Percentiles rank a stretch among this genome's conserved stretches.
These are phyloP conservation scores for Zaprionus nigranus DNA, from an alignment of 1,140 invertebrate species.

Conservation along the genomic window DNA sequence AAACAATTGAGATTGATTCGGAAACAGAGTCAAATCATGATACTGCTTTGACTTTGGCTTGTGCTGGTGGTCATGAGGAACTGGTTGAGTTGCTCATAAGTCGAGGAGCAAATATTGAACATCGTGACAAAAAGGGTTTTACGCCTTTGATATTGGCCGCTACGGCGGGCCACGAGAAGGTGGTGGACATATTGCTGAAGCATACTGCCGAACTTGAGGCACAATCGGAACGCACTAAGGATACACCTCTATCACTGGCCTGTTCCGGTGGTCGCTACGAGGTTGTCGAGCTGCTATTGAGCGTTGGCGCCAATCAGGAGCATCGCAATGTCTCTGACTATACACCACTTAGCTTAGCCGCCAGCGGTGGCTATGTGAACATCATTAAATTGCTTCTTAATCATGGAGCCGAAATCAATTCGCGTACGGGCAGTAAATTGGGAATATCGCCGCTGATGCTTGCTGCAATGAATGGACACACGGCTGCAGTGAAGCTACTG, in stretches of 20 bases:
- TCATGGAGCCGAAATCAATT: slow-evolving; percentile 99
- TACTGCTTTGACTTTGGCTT: slow-evolving; percentile 98
- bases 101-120: slow-evolving; percentile 97
- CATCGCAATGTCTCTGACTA: slow-evolving; percentile 99
- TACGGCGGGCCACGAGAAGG: slow-evolving; percentile 98
- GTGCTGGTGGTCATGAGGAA: slow-evolving; percentile 98
- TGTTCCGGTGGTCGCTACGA: slow-evolving; percentile 99
- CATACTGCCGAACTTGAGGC: slow-evolving; percentile 98
- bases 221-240: slow-evolving; percentile 99
- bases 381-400: slow-evolving; percentile 97
- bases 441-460: slow-evolving; percentile 99
- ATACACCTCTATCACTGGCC: slow-evolving; percentile 98
- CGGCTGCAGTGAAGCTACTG: slow-evolving; percentile 94
- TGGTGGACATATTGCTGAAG: slow-evolving; percentile 96
- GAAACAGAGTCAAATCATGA: slow-evolving; percentile 99
- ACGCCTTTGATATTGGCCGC: slow-evolving; percentile 98
- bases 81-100: slow-evolving; percentile 95
- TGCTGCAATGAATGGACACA: slow-evolving; percentile 99
- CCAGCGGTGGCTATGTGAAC: slow-evolving; percentile 99
- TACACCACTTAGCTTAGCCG: slow-evolving; percentile 98
- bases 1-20: slow-evolving; percentile 95
- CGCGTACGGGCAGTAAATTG: slow-evolving; percentile 97
- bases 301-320: slow-evolving; percentile 97
- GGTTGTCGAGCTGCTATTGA: slow-evolving; percentile 96
- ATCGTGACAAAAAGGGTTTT: slow-evolving; percentile 99